Conservation (phyloP, 2,797 vertebrate species). For the Lutjanus campechanus region DNA sequence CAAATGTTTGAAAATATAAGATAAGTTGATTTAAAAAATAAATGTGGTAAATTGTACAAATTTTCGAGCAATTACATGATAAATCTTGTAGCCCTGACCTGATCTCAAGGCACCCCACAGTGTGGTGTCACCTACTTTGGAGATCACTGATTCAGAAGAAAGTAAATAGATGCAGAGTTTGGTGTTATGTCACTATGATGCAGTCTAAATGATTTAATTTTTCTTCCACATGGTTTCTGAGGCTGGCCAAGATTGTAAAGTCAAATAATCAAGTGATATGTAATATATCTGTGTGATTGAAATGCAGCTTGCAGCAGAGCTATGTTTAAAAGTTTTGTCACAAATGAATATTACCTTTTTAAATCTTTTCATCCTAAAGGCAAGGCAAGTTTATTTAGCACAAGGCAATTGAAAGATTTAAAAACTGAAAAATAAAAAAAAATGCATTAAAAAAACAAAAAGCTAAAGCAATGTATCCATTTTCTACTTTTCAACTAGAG, state of each 20-base stretch:
- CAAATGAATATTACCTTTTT: not conserved
- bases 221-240: not conserved
- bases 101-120: not conserved
- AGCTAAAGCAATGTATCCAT: too few relatives aligned
- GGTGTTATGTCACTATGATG: not conserved
- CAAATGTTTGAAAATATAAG: not conserved
- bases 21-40: too few relatives aligned
- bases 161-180: not conserved
- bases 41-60: not conserved
- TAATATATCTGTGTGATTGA: too few relatives aligned
- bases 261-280: too few relatives aligned
- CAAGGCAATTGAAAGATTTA: too few relatives aligned
- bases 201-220: conserved; percentile 8
- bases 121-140: too few relatives aligned
- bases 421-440: too few relatives aligned
- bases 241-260: not conserved
- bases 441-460: too few relatives aligned
- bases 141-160: not conserved
- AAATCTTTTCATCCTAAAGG: not conserved
- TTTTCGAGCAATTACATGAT: not conserved
- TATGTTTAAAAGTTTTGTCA: too few relatives aligned
- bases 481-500: too few relatives aligned
- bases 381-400: too few relatives aligned
- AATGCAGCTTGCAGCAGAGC: not conserved
- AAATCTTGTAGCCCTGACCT: too few relatives aligned